Percentiles rank a stretch among this genome's conserved stretches.
Conservation (phyloP, 2,888 invertebrate species). For the Xestia c-nigrum region DNA sequence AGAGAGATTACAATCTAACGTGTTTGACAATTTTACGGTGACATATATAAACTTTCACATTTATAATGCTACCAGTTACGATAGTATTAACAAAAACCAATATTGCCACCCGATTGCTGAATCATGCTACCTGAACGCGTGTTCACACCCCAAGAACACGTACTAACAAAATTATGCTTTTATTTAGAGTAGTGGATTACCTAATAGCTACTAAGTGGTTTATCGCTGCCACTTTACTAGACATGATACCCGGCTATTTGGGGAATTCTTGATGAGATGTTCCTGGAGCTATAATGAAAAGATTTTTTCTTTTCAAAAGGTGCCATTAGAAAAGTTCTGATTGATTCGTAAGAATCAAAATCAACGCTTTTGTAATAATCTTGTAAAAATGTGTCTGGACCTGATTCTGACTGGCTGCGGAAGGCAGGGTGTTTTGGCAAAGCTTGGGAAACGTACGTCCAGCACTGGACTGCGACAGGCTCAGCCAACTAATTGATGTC, state of each 20-base stretch:
- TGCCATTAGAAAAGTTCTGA: not conserved
- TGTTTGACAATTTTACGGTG: no score
- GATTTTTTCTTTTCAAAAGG: not conserved
- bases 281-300: not conserved
- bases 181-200: conserved; percentile 22
- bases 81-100: not conserved
- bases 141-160: not conserved
- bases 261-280: not conserved
- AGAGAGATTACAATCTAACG: no score
- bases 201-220: conserved; percentile 20
- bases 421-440: not conserved
- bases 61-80: not conserved
- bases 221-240: conserved; percentile 11
- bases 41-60: not conserved
- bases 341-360: no score
- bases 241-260: not conserved
- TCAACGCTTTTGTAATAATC: no score
- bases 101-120: not conserved
- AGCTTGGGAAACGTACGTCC: not conserved
- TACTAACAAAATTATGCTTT: conserved; percentile 17
- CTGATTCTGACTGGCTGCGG: not conserved
- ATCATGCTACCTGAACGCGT: not conserved
- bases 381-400: not conserved
- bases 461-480: not conserved
- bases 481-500: not conserved